Evolutionary conservation across 1,140 invertebrate genomes (phyloP), one percentile per base, ranked within the genome.

Genomic region (Hycleus cichorii): DNA sequence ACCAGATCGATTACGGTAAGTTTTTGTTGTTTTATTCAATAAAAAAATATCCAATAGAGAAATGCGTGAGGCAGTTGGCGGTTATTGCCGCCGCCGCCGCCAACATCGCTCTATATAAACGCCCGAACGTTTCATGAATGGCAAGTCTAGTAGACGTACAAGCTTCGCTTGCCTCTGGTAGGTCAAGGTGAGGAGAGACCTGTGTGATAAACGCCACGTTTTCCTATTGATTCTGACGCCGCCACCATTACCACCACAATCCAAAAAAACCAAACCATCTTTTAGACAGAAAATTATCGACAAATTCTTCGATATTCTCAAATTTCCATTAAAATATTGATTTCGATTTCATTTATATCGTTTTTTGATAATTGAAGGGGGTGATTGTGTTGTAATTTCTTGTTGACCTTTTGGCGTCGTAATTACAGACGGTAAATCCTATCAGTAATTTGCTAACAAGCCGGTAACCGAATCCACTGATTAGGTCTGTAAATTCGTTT

Each of bases 1-100:
- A 61, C 84, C 72, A 40, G 90, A 93, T 71, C 79, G 86, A 69
- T 79, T 85, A 69, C 82, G 88, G 88, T 91, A 72, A 85, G 84
- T 78, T 42, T 42, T 2, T 9, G 6, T 7, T 7, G 10, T 7
- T 7, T 39, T 39, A 39, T 39, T 6, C 10, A 39, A 39, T 39
- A 1, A 6, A 1, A 6, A 7, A 39, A 10, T 39, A 39, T 39
- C 10, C 10, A 39, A 7, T 10, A 39, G 10, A 39, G 32, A 32
- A 32, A 32, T 32, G 32, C 7, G 32, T 32, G 32, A 32, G 4
- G 32, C 32, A 32, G 32, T 7, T 7, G 7, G 32, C 32, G 32
- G 32, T 32, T 32, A 7, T 18, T 18, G 18, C 18, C 18, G 18
- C 18, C 32, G 7, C 32, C 32, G 3, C 32, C 32, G 32, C 32